A percentile compares a stretch with the other conserved stretches of the same genome.
Conservation (phyloP, 2,888 invertebrate genomes). For the Cerceris rybyensis region DNA sequence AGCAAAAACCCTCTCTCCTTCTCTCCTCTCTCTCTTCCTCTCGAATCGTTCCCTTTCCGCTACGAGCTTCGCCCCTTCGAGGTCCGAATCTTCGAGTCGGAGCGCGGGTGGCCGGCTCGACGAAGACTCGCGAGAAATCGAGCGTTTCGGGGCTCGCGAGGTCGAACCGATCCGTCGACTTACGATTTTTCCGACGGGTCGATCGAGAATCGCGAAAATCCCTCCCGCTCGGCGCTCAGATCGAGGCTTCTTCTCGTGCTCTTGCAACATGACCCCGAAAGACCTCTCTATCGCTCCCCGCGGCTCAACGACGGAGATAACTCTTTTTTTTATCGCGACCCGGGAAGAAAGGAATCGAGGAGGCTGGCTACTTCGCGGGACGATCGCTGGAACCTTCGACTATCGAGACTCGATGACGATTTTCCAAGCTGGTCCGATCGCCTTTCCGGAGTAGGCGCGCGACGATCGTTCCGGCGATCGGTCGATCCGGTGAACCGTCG, state of each 20-base stretch:
- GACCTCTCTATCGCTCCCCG: constrained; percentile 42
- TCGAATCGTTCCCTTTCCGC: constrained; percentile 14
- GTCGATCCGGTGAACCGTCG: constrained; percentile 5
- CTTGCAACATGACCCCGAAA: constrained; percentile 62
- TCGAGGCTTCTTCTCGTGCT: constrained; percentile 35
- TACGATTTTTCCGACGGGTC: background rate
- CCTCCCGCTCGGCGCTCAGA: constrained; percentile 6
- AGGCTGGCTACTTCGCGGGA: no score
- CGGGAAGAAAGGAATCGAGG: constrained; percentile 18
- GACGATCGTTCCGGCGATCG: background rate
- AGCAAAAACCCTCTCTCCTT: constrained; percentile 73
- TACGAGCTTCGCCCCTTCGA: background rate
- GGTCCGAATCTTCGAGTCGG: background rate
- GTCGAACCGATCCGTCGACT: background rate
- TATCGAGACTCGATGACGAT: no score
- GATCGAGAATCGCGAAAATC: background rate
- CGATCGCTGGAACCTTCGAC: no score
- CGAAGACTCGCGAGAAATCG: constrained; percentile 37
- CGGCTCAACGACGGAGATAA: constrained; percentile 58
- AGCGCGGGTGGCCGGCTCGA: constrained; percentile 62
- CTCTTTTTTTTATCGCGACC: constrained; percentile 7
- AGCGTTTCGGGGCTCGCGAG: constrained; percentile 24
- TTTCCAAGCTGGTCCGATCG: no score
- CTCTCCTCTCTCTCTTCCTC: constrained; percentile 49
- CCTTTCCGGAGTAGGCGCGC: background rate